Percentiles rank a stretch among this genome's conserved stretches.
phyloP scores from a whole-genome alignment of 1,140 invertebrate species.

The Hylaeus volcanicus region DNA sequence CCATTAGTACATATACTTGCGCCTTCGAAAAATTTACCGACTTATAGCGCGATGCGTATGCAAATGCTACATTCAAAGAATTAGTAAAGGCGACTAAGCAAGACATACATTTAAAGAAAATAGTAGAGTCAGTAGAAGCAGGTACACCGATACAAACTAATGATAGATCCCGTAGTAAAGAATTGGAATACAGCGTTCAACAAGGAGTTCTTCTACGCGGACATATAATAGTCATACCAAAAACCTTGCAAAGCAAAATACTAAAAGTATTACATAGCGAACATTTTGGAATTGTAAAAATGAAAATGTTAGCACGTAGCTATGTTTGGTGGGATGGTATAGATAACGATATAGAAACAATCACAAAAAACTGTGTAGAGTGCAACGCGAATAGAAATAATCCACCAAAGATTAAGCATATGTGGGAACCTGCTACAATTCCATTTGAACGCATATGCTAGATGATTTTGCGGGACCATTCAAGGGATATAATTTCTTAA shows the following conservation, averaged over 20 bases:
- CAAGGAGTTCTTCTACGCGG: conserved; percentile 55
- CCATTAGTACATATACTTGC: conserved; percentile 76
- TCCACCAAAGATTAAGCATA: not conserved
- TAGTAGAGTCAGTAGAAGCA: not conserved
- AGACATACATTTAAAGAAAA: not conserved
- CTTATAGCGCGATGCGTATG: conserved; percentile 66
- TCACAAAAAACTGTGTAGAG: conserved; percentile 39
- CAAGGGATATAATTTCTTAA: conserved; percentile 69
- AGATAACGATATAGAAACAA: conserved; percentile 73
- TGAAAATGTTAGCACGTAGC: conserved; percentile 74
- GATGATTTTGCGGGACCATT: conserved; percentile 79
- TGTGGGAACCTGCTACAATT: not conserved
- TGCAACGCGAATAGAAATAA: conserved; percentile 56
- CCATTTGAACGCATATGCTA: conserved; percentile 69
- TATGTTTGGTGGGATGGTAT: conserved; percentile 79
- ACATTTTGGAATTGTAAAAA: conserved; percentile 77
- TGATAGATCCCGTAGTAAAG: not conserved
- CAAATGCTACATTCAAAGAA: conserved; percentile 24
- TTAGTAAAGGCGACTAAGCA: not conserved
- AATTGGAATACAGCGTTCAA: not conserved
- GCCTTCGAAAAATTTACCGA: conserved; percentile 71
- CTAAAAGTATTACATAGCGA: conserved; percentile 73
- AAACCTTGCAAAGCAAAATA: conserved; percentile 55
- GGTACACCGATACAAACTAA: not conserved
- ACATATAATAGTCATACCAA: conserved; percentile 73